Base-by-base conservation (phyloP, 2,113 vertebrate species). In the Ceuthmochares aereus region DNA sequence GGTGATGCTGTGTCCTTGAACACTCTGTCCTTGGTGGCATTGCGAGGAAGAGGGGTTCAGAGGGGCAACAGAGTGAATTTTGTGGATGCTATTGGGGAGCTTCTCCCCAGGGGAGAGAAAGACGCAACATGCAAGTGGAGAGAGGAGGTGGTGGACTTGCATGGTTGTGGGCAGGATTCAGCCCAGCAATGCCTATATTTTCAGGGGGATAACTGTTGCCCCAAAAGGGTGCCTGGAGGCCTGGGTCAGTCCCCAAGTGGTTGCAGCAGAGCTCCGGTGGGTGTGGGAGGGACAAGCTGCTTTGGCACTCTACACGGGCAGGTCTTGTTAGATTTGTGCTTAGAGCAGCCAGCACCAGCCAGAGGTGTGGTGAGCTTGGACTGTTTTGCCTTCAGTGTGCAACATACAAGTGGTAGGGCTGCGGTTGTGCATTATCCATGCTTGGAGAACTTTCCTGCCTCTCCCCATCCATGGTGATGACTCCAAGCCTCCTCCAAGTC, bases 361-460 rank as follows among this genome's bases (percentile, higher is more conserved):
- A 15, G 23, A 32, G 27, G 4, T 40, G 19, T 3, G 25, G 9
- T 37, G 16, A 63, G 27, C 62, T 45, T 0, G 0, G 27, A 55
- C 13, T 26, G 26, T 67, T 26, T 26, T 2, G 19, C 27, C 51
- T 47, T 37, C 5, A 2, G 5, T 58, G 49, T 70, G 49, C 40
- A 29, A 55, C 60, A 25, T 10, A 45, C 12, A 32, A 84, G 37
- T 9, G 23, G 32, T 55, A 51, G 74, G 86, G 43, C 27, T 26
- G 32, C 42, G 36, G 14, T 40, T 14, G 10, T 4, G 17, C 4
- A 7, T 18, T 18, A 9, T 5, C n/a, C 26, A 3, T 0, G 1
- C 36, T 13, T 52, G 72, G 29, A 67, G 52, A n/a, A 16, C 37
- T 21, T 85, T 30, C 20, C 49, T 63, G 42, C 75, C 63, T 70